Conservation (phyloP, 2,888 invertebrate genomes). For the Synergus japonicus region DNA sequence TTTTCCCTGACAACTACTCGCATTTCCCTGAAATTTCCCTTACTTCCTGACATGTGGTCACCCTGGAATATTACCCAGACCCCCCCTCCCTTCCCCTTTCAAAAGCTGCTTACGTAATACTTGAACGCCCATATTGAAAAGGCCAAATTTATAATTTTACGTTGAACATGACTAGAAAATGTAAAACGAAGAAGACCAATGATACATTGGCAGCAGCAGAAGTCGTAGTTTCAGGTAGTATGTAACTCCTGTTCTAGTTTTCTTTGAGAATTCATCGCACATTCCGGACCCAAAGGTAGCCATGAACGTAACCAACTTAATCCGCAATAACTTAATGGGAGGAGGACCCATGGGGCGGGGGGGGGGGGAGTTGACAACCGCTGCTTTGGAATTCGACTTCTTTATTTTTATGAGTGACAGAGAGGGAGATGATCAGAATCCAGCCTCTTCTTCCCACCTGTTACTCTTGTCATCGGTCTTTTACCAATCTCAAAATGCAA, state of each 20-base stretch:
- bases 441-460: slow-evolving; percentile 71
- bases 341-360: slow-evolving; percentile 36
- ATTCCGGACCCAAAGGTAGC: slow-evolving; percentile 37
- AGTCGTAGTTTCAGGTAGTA: slow-evolving; percentile 12
- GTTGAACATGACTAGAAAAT: neutral
- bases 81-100: too few relatives aligned
- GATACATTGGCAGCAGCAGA: neutral
- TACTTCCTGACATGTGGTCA: too few relatives aligned
- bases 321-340: slow-evolving; percentile 29
- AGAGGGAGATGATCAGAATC: slow-evolving; percentile 59
- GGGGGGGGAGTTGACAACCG: slow-evolving; percentile 66
- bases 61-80: too few relatives aligned
- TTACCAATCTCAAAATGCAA: slow-evolving; percentile 26
- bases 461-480: slow-evolving; percentile 54
- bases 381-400: slow-evolving; percentile 73
- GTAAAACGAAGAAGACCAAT: neutral
- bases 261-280: slow-evolving; percentile 33
- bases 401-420: slow-evolving; percentile 71
- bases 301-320: slow-evolving; percentile 33
- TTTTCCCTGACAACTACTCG: too few relatives aligned
- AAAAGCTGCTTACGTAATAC: too few relatives aligned
- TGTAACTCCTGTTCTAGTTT: slow-evolving; percentile 24
- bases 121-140: neutral
- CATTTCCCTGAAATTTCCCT: too few relatives aligned
- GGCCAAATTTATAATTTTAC: neutral